Evolutionary conservation across 2,888 invertebrate species (phyloP), one percentile per base, ranked within the genome.

Genomic region (Noctua comes): DNA sequence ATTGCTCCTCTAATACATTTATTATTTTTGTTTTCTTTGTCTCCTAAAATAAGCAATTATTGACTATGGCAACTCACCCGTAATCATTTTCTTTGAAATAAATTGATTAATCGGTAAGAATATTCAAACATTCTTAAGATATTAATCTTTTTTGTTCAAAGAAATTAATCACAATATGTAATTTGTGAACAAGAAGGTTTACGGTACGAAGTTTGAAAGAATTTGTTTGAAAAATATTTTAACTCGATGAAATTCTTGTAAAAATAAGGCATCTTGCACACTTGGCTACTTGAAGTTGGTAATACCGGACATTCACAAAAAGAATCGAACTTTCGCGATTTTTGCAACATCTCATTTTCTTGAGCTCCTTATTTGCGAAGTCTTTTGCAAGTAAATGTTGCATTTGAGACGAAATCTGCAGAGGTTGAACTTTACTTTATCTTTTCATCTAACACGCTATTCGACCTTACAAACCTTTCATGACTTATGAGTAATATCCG

Each of bases 241-340:
- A 65, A 43, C 68, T 74, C 68, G 70, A 70, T 59, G 36, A 79
- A 80, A 73, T 86, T 74, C 65, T 51, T 51, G 21, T 73, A 59
- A 69, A 71, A 77, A 79, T 73, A 69, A 77, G 75, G 79, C 59
- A 59, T 62, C 65, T 68, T 88, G 68, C 85, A 82, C 68, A 82
- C 87, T 88, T 36, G 62, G 48, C 76, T 64, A 82, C 73, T 71
- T 54, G 13, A 51, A 3, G 36, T 64, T n/a, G 31, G 16, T 70
- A 24, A 68, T 77, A 62, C 31, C 16, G n/a, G 68, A 40, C 16
- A 62, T n/a, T 31, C 57, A 27, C 59, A 5, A 54, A 27, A 18
- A 11, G n/a, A 4, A 31, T 13, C 16, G n/a, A n/a, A 7, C 6
- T 59, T 21, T 68, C 40, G 31, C n/a, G 13, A 31, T 43, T 75